Conservation (phyloP, 2,888 invertebrate genomes). For the Drosophila nr. perissopoda region DNA sequence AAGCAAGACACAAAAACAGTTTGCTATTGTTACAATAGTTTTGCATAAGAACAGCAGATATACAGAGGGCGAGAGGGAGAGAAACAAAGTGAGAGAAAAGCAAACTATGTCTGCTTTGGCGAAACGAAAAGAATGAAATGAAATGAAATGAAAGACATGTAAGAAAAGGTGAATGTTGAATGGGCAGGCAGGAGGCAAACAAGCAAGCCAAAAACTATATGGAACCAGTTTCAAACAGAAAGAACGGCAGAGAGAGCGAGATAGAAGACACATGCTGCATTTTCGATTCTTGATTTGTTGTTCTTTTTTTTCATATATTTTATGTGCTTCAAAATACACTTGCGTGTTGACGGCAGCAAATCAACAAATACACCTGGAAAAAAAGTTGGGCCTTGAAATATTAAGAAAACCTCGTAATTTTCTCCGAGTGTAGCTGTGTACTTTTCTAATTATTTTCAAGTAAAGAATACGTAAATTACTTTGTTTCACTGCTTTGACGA, state of each 20-base stretch:
- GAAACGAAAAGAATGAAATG: constrained; percentile 29
- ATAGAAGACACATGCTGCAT: constrained; percentile 63
- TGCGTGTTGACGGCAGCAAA: constrained; percentile 14
- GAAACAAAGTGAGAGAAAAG: constrained; percentile 16
- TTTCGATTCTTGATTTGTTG: constrained; percentile 58
- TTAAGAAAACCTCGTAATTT: constrained; percentile 3
- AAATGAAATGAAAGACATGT: constrained; percentile 45
- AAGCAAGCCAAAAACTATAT: constrained; percentile 40
- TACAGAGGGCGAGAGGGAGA: constrained; percentile 2
- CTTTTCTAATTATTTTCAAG: constrained; percentile 20
- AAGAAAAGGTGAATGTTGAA: constrained; percentile 51
- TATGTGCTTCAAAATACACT: constrained; percentile 20
- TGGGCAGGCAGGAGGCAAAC: constrained; percentile 33
- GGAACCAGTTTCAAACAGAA: constrained; percentile 51
- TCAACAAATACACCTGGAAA: constrained; percentile 13
- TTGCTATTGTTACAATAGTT: constrained; percentile 55
- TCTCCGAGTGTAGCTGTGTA: constrained; percentile 3
- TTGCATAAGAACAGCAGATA: constrained; percentile 45
- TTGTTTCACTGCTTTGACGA: constrained; percentile 39
- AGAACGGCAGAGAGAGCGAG: neutral
- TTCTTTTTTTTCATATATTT: constrained; percentile 19
- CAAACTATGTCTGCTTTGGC: constrained; percentile 51
- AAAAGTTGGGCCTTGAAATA: neutral
- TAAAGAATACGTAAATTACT: constrained; percentile 26
- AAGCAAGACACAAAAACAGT: constrained; percentile 30